Percentiles rank a stretch among this genome's conserved stretches.
Conservation (phyloP, 2,888 invertebrate species). For the Eristalinus sepulchralis region DNA sequence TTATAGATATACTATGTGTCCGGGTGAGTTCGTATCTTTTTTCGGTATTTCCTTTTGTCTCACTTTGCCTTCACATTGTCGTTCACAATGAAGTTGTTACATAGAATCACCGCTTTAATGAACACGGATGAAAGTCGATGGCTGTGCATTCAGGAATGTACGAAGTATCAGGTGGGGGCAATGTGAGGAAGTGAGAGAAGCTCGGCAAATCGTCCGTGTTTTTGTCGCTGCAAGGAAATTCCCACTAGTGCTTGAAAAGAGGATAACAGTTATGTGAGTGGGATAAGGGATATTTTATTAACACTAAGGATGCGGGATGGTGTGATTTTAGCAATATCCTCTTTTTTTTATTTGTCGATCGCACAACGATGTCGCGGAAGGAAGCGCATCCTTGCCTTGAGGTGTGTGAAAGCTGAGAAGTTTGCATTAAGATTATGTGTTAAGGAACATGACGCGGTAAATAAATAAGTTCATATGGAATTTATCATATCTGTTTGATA, state of each 20-base stretch:
- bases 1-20: conserved; percentile 48
- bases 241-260: conserved; percentile 30
- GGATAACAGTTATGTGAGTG: conserved; percentile 46
- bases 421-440: no score
- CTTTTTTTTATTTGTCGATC: conserved; percentile 8
- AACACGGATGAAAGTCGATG: conserved; percentile 66
- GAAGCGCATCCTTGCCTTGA: neutral
- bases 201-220: conserved; percentile 54
- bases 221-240: conserved; percentile 62
- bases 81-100: conserved; percentile 68
- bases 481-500: no score
- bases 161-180: conserved; percentile 49
- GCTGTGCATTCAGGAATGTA: conserved; percentile 58
- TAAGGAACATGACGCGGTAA: no score
- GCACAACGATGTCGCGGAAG: neutral
- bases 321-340: conserved; percentile 5
- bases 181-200: conserved; percentile 26
- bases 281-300: conserved; percentile 59
- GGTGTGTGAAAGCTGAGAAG: no score
- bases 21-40: conserved; percentile 6
- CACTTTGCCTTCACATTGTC: conserved; percentile 44
- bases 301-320: conserved; percentile 36
- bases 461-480: no score
- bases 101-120: conserved; percentile 68
- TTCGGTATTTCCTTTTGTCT: conserved; percentile 39